A percentile compares a stretch with the other conserved stretches of the same genome.
These are phyloP conservation scores for Druon quercuslanigerum DNA, from an alignment of 1,140 invertebrate genomes.

Conservation along the genomic window DNA sequence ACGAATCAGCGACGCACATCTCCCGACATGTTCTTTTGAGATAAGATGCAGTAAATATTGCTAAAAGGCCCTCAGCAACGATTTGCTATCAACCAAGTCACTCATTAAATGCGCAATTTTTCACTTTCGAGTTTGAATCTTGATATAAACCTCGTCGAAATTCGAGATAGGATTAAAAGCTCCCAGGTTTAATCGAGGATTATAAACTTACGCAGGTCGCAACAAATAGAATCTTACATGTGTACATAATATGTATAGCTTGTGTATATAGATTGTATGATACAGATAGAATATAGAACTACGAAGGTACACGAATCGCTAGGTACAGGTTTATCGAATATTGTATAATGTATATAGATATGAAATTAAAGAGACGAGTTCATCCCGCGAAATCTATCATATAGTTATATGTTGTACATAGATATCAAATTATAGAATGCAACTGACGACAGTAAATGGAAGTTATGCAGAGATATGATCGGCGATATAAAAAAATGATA, in stretches of 20 bases:
- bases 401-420: no score
- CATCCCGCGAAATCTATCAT: no score
- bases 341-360: constrained; percentile 42
- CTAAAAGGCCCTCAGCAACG: no score
- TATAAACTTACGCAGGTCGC: constrained; percentile 28
- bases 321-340: constrained; percentile 13
- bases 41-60: no score
- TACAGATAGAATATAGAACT: constrained; percentile 59
- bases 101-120: not conserved
- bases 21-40: no score
- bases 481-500: constrained; percentile 39
- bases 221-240: constrained; percentile 51
- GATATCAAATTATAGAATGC: constrained; percentile 41
- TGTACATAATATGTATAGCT: constrained; percentile 51
- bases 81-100: not conserved
- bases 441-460: constrained; percentile 42
- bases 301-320: constrained; percentile 59
- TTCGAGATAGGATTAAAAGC: constrained; percentile 23
- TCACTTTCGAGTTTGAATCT: not conserved
- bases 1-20: no score
- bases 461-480: constrained; percentile 49
- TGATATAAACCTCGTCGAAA: constrained; percentile 26
- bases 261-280: constrained; percentile 57
- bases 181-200: constrained; percentile 10
- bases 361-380: constrained; percentile 21